These are phyloP conservation scores for Parasteatoda lunata DNA, from an alignment of 2,888 invertebrate species.

Conservation along the genomic window DNA sequence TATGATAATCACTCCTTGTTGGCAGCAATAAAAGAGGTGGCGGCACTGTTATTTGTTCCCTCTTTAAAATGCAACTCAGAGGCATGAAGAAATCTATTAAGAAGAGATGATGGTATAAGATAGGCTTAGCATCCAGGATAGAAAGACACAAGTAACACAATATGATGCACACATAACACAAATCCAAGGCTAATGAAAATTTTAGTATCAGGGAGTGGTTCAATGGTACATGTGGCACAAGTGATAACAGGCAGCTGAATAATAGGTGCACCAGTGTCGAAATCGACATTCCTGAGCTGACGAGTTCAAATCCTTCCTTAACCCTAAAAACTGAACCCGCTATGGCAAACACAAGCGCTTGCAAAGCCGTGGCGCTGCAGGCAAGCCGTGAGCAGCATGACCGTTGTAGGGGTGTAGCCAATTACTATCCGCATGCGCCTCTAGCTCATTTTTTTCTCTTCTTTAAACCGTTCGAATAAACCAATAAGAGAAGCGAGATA, in stretches of 20 bases:
- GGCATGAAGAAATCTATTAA: conserved; percentile 8
- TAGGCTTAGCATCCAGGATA: conserved; percentile 65
- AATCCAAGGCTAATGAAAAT: conserved; percentile 8
- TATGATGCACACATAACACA: conserved; percentile 31
- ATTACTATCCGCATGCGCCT: conserved; percentile 66
- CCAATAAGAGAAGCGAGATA: conserved; percentile 43
- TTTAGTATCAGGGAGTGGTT: conserved; percentile 31
- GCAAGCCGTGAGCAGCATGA: conserved; percentile 32
- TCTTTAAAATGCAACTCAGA: conserved; percentile 34
- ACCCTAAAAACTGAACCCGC: conserved; percentile 64
- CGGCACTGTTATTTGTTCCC: conserved; percentile 26
- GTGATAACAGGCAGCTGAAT: conserved; percentile 26
- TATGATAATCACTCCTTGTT: too few relatives aligned
- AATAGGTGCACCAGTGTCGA: conserved; percentile 48
- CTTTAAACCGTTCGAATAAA: conserved; percentile 43
- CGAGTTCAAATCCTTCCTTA: conserved; percentile 63
- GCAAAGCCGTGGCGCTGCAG: conserved; percentile 31
- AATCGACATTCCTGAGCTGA: conserved; percentile 55
- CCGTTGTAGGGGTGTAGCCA: conserved; percentile 67
- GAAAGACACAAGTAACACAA: conserved; percentile 35
- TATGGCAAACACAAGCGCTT: conserved; percentile 33
- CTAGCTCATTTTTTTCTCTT: conserved; percentile 35
- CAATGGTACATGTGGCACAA: conserved; percentile 53
- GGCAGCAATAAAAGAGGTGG: not conserved
- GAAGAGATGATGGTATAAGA: conserved; percentile 46